A percentile compares a stretch with the other conserved stretches of the same genome.
Conservation (phyloP, 2,113 vertebrate genomes). For the Oceanodroma tethys region DNA sequence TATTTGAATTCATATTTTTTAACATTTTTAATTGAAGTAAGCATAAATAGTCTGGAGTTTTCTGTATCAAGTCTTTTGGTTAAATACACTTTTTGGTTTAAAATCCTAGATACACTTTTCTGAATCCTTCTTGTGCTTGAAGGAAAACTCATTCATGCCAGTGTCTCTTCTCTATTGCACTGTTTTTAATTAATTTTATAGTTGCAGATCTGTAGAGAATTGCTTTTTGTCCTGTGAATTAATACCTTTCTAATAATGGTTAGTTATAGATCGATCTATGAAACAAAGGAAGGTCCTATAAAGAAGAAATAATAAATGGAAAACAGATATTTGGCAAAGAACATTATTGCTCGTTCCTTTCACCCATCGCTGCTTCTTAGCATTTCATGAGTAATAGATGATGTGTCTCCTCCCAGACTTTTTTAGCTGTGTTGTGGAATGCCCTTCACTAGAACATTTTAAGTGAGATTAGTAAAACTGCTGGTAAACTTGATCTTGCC, state of each 20-base stretch:
- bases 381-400: not conserved
- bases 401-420: not conserved
- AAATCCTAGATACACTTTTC: not conserved
- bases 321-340: conserved; percentile 10
- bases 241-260: not conserved
- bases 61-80: not conserved
- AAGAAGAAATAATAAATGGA: conserved; percentile 1
- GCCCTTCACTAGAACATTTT: not conserved
- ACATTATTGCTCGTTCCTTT: not conserved
- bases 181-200: not conserved
- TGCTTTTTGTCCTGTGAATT: not conserved
- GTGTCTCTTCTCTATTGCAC: not conserved
- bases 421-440: not conserved
- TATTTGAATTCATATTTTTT: not conserved
- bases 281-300: not conserved
- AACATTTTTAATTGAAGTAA: not conserved
- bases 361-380: not conserved
- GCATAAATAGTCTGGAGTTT: not conserved
- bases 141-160: not conserved
- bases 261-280: not conserved
- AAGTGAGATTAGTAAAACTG: not conserved
- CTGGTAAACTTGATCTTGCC: not conserved
- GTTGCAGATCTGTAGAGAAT: not conserved
- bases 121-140: not conserved
- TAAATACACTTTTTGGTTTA: not conserved